Evolutionary conservation across 2,797 vertebrate species (phyloP), one percentile per base, ranked within the genome.

Genomic region (Myotis findleyi): DNA sequence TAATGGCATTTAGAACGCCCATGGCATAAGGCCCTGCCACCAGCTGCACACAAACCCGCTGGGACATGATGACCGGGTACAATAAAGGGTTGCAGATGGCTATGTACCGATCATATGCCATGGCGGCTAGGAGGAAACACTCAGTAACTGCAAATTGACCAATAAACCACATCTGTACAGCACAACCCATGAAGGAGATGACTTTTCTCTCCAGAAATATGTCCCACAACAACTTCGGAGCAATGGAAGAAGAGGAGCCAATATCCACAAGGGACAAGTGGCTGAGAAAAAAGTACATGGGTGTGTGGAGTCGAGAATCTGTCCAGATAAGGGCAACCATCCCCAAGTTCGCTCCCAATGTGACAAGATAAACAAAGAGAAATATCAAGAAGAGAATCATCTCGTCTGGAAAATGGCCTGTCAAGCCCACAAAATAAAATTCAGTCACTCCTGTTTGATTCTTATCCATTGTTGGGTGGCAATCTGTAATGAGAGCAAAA

Each of bases 51-150:
- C 96, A 95, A 33, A 81, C 57, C 11, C 9, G 6, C 49, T 72
- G 87, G 47, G 95, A 94, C 96, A 97, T 95, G 23, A 96, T 80
- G 17, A 91, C 18, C 4, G 91, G 62, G 14, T 95, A 97, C 14
- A 94, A 6, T 30, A 96, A 72, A 25, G 96, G 96, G 14, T 95
- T 94, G 16, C 94, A 95, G 66, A 97, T 95, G 36, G 96, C 98
- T 51, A 89, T 36, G 21, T 92, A 97, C 18, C 72, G 16, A 44
- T 97, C 96, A 83, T 97, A 98, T 0, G 89, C 95, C 98, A 97
- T 97, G 11, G 91, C 77, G 11, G 94, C 93, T 59, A 97, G 76
- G 3, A 97, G 89, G 0, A 97, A 95, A 18, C 95, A 96, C 20
- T 97, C 97, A 17, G 81, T 80, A 23, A 72, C 95, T 57, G 93